phyloP scores from a whole-genome alignment of 2,113 vertebrate species.

The Osmerus eperlanus region DNA sequence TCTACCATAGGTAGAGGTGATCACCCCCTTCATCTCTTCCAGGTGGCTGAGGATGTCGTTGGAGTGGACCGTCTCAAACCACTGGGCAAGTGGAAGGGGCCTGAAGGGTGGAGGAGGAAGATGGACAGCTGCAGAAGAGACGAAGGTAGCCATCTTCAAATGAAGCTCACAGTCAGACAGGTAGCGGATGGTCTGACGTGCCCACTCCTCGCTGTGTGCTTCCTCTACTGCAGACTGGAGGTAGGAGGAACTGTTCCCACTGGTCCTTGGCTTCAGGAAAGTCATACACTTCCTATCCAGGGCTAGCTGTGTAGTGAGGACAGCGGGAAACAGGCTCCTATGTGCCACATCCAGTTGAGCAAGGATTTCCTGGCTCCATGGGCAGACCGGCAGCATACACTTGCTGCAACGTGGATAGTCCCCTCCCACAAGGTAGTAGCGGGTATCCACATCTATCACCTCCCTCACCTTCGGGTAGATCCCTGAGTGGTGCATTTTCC shows the following conservation, averaged over 20 bases:
- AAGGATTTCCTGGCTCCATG: neutral
- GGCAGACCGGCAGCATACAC: constrained; percentile 11
- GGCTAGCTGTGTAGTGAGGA: constrained; percentile 21
- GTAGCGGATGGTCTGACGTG: neutral
- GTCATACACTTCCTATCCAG: constrained; percentile 34
- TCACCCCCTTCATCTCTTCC: constrained; percentile 24
- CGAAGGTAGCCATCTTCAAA: constrained; percentile 4
- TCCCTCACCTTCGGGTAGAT: constrained; percentile 18
- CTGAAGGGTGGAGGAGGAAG: constrained; percentile 7
- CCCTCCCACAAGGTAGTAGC: neutral
- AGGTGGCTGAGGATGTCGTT: constrained; percentile 23
- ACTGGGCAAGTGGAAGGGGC: constrained; percentile 23
- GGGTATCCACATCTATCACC: constrained; percentile 10
- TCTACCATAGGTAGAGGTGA: constrained; percentile 28
- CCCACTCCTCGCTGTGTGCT: constrained; percentile 32
- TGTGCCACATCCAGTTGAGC: neutral
- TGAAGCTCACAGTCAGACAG: constrained; percentile 28
- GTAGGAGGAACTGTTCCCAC: constrained; percentile 25
- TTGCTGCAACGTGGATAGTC: constrained; percentile 5
- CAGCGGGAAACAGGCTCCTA: constrained; percentile 13
- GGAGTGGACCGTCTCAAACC: constrained; percentile 36
- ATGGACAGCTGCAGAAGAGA: neutral
- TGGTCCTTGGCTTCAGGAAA: neutral
- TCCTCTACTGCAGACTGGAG: constrained; percentile 21
- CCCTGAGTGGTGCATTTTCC: constrained; percentile 14